Base-by-base conservation (phyloP, 2,797 vertebrate species). In the Scomberomorus guttatus region DNA sequence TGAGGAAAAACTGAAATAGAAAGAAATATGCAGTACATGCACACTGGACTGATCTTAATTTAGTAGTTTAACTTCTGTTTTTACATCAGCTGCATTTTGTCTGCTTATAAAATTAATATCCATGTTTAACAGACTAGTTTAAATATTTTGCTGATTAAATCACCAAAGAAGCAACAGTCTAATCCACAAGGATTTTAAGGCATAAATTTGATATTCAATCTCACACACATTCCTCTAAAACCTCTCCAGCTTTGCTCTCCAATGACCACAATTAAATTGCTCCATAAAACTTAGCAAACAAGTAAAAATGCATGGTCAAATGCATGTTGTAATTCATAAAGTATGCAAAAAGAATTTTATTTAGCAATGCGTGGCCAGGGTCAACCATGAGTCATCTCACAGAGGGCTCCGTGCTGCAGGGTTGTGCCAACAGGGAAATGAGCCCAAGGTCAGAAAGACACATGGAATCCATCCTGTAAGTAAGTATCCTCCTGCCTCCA, bases 391-490 rank as follows among this genome's bases (percentile, higher is more conserved):
- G 86, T 88, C 75, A 84, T 86, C 54, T 82, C 85, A 85, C 80
- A 89, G 85, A 83, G 58, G 79, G 67, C 34, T 84, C 64, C 79
- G 27, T 85, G 72, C 83, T 84, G 78, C 71, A 71, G 62, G 55
- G 73, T 42, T 75, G 51, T 75, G 83, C 83, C 89, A 90, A 86
- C 74, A 84, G 84, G 84, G 87, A 83, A 77, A 83, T 50, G 70
- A 88, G 79, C 72, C 75, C 81, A 85, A 89, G 90, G 89, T 93
- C 92, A 90, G 42, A 73, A 70, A 82, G 81, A 82, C 80, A 91
- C 80, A 87, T 83, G 79, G 81, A 90, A 86, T 60, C 79, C 83
- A 64, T 86, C 69, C 89, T 87, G 68, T 78, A 81, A 64, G 75
- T 70, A 89, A 86, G 61, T 64, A n/a, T 58, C 60, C 57, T 64